Evolutionary conservation across 2,113 vertebrate genomes (phyloP).

Genomic region (Mormyrus iriodes): DNA sequence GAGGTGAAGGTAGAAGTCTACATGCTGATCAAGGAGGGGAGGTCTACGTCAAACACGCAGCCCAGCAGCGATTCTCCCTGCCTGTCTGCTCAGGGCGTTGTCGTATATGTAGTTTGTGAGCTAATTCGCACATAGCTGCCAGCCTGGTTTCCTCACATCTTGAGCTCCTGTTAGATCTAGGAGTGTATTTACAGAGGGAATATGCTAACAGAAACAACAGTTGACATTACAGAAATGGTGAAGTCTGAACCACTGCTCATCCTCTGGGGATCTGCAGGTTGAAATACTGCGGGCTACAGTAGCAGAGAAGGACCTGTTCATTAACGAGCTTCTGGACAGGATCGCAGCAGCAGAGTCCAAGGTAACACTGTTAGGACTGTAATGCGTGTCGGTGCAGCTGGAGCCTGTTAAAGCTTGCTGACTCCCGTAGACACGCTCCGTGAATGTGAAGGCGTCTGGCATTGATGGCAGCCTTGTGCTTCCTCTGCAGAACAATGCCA

Average conservation of each 20-base stretch:
- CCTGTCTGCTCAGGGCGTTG: background rate
- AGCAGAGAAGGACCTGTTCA: slow-evolving; percentile 87
- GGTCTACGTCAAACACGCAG: background rate
- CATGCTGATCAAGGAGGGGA: background rate
- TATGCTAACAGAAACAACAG: background rate
- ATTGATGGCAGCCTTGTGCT: slow-evolving; percentile 87
- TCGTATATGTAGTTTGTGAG: background rate
- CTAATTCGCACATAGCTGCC: background rate
- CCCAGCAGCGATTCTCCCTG: too few species aligned
- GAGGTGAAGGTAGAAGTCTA: background rate
- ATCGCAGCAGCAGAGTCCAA: slow-evolving; percentile 94
- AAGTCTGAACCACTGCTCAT: background rate
- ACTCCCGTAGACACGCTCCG: background rate
- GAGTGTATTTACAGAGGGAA: background rate
- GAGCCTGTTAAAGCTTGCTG: background rate
- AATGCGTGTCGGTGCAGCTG: background rate
- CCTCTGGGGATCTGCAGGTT: slow-evolving; percentile 61
- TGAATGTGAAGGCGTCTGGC: slow-evolving; percentile 35
- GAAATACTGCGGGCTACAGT: slow-evolving; percentile 77
- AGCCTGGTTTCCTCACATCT: background rate
- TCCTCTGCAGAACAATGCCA: slow-evolving; percentile 63
- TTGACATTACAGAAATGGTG: background rate
- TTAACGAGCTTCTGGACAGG: slow-evolving; percentile 90
- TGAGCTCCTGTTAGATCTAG: background rate
- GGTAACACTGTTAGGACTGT: slow-evolving; percentile 61